Conservation (phyloP, 2,888 invertebrate species). For the Agriopis aurantiaria region DNA sequence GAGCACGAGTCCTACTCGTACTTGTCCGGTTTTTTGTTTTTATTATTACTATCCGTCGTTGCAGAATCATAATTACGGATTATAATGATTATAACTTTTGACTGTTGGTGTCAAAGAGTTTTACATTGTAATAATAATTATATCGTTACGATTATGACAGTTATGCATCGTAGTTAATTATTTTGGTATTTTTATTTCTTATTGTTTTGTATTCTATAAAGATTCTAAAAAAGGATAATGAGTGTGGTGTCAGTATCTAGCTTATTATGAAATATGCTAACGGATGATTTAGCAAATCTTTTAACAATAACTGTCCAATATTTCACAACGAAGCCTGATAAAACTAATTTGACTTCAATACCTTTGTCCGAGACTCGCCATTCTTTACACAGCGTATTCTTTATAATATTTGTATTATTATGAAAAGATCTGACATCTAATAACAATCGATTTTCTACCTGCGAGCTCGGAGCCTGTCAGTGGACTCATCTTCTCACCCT, state of each 20-base stretch:
- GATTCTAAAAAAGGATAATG: background rate
- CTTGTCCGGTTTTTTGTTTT: too few species aligned
- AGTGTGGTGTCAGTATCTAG: background rate
- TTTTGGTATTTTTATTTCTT: too few species aligned
- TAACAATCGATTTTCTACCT: constrained; percentile 82
- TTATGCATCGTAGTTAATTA: too few species aligned
- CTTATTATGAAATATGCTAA: background rate
- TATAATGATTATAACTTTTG: constrained; percentile 10
- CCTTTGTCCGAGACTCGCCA: constrained; percentile 52
- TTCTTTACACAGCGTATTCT: constrained; percentile 55
- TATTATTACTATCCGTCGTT: background rate
- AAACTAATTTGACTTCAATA: constrained; percentile 58
- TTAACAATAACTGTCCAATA: constrained; percentile 33
- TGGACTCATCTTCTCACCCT: constrained; percentile 73
- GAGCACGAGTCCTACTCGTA: too few species aligned
- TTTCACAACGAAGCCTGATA: constrained; percentile 51
- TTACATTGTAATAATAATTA: background rate
- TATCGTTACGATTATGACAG: too few species aligned
- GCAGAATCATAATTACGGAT: constrained; percentile 11
- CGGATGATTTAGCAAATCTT: constrained; percentile 23
- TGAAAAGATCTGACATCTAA: constrained; percentile 60
- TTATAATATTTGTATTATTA: constrained; percentile 63
- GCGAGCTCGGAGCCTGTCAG: constrained; percentile 67
- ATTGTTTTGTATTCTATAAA: too few species aligned
- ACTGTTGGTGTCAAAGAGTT: constrained; percentile 9